phyloP scores from a whole-genome alignment of 2,113 vertebrate species.

The Trogon surrucura region DNA sequence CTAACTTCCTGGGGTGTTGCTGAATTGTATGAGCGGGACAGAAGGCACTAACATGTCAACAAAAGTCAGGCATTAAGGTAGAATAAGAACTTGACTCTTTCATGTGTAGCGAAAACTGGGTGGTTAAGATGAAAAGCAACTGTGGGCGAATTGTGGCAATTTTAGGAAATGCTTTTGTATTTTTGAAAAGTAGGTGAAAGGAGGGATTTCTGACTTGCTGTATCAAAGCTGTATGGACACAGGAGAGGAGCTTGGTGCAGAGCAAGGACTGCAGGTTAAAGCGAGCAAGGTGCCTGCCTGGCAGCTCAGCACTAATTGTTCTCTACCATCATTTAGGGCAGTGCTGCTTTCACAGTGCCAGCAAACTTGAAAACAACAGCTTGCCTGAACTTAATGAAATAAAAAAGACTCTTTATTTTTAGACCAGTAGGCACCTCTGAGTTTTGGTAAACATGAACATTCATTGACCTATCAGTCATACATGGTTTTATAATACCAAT shows the following conservation, averaged over 20 bases:
- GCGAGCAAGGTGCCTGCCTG: background rate
- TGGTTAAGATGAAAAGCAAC: background rate
- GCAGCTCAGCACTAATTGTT: background rate
- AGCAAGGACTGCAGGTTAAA: background rate
- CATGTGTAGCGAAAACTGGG: background rate
- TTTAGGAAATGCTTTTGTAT: background rate
- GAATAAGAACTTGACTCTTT: background rate
- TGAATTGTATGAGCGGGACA: background rate
- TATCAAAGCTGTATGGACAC: background rate
- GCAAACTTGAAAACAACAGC: background rate
- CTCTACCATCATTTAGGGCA: background rate
- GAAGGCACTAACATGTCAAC: background rate
- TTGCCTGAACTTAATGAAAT: background rate
- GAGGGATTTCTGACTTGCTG: background rate
- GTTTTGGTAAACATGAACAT: background rate
- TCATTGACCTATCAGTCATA: background rate
- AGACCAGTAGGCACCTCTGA: background rate
- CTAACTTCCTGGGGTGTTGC: background rate
- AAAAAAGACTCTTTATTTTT: background rate
- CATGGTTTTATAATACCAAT: background rate
- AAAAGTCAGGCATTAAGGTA: background rate
- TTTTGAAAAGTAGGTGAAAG: background rate
- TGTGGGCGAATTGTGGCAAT: rapidly evolving
- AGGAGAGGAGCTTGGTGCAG: background rate
- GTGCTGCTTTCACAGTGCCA: background rate